These are phyloP conservation scores for Dendrolimus pini DNA, from an alignment of 2,888 invertebrate species.

Conservation along the genomic window DNA sequence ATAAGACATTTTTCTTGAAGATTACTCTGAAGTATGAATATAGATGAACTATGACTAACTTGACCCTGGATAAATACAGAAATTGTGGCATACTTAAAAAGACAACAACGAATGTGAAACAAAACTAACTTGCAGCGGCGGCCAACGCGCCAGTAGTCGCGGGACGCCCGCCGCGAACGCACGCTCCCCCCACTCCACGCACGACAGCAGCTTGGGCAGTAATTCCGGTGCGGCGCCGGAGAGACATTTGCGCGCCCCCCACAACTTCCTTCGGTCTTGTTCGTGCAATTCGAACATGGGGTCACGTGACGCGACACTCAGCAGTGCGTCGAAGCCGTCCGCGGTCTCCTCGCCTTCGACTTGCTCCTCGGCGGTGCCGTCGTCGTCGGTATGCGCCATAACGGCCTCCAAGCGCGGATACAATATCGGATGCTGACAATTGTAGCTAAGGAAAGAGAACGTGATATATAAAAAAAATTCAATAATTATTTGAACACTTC, in stretches of 20 bases:
- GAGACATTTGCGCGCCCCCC: slow-evolving; percentile 86
- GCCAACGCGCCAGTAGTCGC: slow-evolving; percentile 87
- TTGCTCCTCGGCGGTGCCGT: slow-evolving; percentile 43
- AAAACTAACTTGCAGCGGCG: slow-evolving; percentile 72
- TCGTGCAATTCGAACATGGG: slow-evolving; percentile 92
- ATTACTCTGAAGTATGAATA: too few species aligned
- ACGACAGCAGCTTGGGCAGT: slow-evolving; percentile 89
- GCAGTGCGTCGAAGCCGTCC: slow-evolving; percentile 67
- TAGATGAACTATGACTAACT: too few species aligned
- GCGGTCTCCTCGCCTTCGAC: slow-evolving; percentile 57
- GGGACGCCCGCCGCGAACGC: slow-evolving; percentile 89
- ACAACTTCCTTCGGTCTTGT: slow-evolving; percentile 90
- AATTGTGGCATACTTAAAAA: too few species aligned
- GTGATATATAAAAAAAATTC: background rate
- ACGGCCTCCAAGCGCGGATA: slow-evolving; percentile 88
- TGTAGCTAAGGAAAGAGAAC: slow-evolving; percentile 69
- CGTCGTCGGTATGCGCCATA: slow-evolving; percentile 77
- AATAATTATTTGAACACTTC: background rate
- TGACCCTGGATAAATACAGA: too few species aligned
- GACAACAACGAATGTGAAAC: too few species aligned
- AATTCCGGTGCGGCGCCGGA: slow-evolving; percentile 84
- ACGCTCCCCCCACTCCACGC: slow-evolving; percentile 95
- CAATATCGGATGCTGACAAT: slow-evolving; percentile 81
- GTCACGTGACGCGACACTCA: slow-evolving; percentile 81
- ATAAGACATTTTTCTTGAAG: too few species aligned